Evolutionary conservation across 1,140 invertebrate genomes (phyloP).

Genomic region (Agrilus planipennis): DNA sequence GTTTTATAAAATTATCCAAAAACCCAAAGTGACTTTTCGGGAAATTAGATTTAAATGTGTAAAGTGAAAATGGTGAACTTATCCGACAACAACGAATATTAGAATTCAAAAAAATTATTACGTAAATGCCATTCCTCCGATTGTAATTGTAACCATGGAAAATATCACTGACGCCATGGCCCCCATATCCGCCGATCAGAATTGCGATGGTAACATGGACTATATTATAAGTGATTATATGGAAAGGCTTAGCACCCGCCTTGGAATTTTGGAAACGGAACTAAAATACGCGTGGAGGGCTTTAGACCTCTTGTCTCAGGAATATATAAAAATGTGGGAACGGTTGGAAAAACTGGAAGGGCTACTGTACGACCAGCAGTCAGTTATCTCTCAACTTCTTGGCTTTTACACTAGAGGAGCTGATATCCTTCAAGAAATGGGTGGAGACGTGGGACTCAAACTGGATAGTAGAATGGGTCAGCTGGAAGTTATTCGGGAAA

Average conservation of each 20-base stretch:
- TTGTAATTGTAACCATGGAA: conserved; percentile 11
- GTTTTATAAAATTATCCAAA: too few species aligned
- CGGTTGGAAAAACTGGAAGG: conserved; percentile 82
- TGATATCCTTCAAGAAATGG: conserved; percentile 10
- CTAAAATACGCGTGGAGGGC: conserved; percentile 85
- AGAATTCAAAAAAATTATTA: too few species aligned
- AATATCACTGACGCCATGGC: conserved; percentile 23
- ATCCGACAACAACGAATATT: too few species aligned
- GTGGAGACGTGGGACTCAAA: conserved; percentile 6
- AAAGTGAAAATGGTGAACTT: too few species aligned
- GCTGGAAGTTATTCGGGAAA: conserved; percentile 46
- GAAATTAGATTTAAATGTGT: too few species aligned
- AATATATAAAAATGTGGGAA: conserved; percentile 91
- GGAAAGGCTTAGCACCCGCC: conserved; percentile 72
- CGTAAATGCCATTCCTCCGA: too few species aligned
- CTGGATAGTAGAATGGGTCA: conserved; percentile 34
- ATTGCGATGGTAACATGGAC: conserved; percentile 40
- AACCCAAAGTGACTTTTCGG: too few species aligned
- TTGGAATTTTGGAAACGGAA: conserved; percentile 80
- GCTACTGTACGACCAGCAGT: conserved; percentile 78
- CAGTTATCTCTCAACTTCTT: conserved; percentile 78
- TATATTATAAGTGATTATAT: conserved; percentile 77
- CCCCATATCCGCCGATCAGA: conserved; percentile 20
- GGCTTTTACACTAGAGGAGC: conserved; percentile 52
- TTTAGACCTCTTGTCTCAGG: conserved; percentile 77